Conservation (phyloP, 2,113 vertebrate genomes). For the Galeopterus variegatus region DNA sequence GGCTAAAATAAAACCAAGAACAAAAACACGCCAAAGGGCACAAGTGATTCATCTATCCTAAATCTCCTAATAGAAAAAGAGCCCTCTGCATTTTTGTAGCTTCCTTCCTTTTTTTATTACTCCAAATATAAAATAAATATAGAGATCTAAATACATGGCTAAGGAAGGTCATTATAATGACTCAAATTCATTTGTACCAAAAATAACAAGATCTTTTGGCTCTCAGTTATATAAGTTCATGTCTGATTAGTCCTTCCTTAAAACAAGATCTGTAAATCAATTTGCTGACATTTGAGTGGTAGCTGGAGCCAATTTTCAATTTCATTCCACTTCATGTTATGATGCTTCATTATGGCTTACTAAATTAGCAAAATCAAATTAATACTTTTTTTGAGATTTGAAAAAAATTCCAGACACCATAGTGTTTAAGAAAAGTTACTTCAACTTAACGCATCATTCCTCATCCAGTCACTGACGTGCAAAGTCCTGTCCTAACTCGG, state of each 20-base stretch:
- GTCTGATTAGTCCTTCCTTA: constrained; percentile 62
- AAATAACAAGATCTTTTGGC: constrained; percentile 71
- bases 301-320: constrained; percentile 79
- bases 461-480: background rate
- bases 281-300: constrained; percentile 76
- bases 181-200: constrained; percentile 64
- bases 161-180: background rate
- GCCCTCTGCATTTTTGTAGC: background rate
- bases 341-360: constrained; percentile 52
- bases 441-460: background rate
- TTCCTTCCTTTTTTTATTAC: constrained; percentile 5
- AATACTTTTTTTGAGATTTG: constrained; percentile 47
- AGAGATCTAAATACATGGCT: background rate
- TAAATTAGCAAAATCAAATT: constrained; percentile 74
- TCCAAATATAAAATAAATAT: constrained; percentile 43
- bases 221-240: constrained; percentile 73
- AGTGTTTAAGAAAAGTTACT: background rate
- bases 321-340: constrained; percentile 75
- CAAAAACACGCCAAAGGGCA: background rate
- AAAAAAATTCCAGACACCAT: constrained; percentile 56
- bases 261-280: constrained; percentile 71
- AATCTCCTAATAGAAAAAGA: constrained; percentile 34
- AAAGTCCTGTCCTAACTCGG: background rate
- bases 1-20: background rate
- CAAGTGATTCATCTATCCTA: background rate